These are phyloP conservation scores for Turnix velox DNA, from an alignment of 2,113 vertebrate genomes.

Conservation along the genomic window DNA sequence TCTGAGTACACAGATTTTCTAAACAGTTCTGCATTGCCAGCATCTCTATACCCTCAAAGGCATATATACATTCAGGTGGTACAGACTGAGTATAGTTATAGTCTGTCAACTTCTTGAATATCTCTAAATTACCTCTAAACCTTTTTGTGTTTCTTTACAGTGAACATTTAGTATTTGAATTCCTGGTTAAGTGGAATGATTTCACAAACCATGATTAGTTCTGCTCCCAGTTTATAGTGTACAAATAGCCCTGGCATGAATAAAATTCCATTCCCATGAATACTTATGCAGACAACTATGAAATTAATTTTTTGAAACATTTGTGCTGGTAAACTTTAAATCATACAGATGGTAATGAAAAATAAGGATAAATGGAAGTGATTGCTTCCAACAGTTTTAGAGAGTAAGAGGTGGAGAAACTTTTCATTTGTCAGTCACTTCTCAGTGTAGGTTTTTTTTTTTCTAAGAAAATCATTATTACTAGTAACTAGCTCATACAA, in stretches of 20 bases:
- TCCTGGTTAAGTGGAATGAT: not conserved
- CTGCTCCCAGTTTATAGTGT: not conserved
- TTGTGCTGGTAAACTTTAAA: not conserved
- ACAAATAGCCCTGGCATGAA: not conserved
- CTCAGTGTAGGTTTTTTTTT: not conserved
- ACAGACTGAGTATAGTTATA: not conserved
- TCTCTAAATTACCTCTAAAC: not conserved
- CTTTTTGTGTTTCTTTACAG: not conserved
- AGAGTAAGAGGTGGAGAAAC: not conserved
- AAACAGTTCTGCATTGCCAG: not conserved
- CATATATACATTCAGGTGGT: not conserved
- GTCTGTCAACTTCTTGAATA: not conserved
- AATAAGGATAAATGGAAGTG: not conserved
- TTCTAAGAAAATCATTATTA: not conserved
- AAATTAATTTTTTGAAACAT: not conserved
- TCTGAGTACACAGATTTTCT: not conserved
- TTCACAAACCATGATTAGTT: not conserved
- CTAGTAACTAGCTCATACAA: not conserved
- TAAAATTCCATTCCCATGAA: not conserved
- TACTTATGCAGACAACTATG: not conserved
- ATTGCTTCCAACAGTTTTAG: not conserved
- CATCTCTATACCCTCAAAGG: not conserved
- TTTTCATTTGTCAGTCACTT: not conserved
- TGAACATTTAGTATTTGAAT: not conserved
- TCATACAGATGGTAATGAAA: not conserved